Evolutionary conservation across 1,140 invertebrate species (phyloP), one percentile per base, ranked within the genome.

Genomic region (Zaprionus nigranus): DNA sequence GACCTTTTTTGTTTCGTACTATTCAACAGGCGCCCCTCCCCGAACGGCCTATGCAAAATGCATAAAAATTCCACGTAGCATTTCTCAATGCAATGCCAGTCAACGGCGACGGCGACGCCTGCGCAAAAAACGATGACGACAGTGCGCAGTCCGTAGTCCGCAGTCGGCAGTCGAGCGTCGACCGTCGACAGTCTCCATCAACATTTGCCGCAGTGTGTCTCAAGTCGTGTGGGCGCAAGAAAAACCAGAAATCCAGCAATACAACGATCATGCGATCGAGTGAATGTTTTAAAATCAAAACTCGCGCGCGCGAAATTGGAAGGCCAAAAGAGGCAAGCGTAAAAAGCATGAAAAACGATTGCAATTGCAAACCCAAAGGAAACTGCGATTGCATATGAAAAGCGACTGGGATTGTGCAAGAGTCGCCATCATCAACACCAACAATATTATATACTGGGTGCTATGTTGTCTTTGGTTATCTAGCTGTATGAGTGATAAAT

Each of bases 391-490:
- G n/a, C 38, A n/a, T n/a, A 40, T 13, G 13, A 15, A 40, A 13
- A 54, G 40, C 54, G 26, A 46, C 36, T 24, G 24, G 15, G 51
- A 68, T 43, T 80, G 73, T 36, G 34, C 46, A 75, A 74, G 46
- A 62, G 61, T 46, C 53, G 9, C 13, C 5, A 40, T 5, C 15
- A 40, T 13, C 26, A 11, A 7, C 26, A 2, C 26, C 1, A 34
- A 11, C 26, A 5, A 30, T 30, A 34, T n/a, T n/a, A 5, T 15
- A 75, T 76, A 69, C 69, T 82, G 76, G 84, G 91, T 90, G 88
- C 86, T 93, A 93, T 91, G 90, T 93, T 93, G 79, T 93, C 92
- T 93, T 93, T 93, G 92, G 92, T 93, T 93, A 92, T 93, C 92
- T 93, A 93, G 92, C 92, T 93, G 92, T 93, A 93, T 93, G 92